A percentile compares a stretch with the other conserved stretches of the same genome.
Evolutionary conservation across 2,888 invertebrate genomes (phyloP).

Genomic region (Heteropelma amictum): DNA sequence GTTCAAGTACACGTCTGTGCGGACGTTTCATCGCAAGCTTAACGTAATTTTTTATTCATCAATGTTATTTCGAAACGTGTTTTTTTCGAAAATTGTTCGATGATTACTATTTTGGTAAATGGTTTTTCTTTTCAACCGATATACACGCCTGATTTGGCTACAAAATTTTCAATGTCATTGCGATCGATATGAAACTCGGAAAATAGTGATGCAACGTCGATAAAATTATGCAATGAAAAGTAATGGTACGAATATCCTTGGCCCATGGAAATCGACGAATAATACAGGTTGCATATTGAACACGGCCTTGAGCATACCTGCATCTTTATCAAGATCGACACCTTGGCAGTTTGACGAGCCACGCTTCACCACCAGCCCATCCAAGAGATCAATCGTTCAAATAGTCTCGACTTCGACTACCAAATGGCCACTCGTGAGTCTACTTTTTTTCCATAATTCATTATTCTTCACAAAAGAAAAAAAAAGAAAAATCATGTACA

Average conservation of each 20-base stretch:
- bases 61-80: too few relatives aligned
- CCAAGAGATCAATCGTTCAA: slow-evolving; percentile 63
- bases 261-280: slow-evolving; percentile 40
- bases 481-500: not conserved
- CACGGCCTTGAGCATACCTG: slow-evolving; percentile 69
- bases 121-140: too few relatives aligned
- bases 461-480: too few relatives aligned
- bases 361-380: slow-evolving; percentile 67
- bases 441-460: too few relatives aligned
- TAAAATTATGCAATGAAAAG: slow-evolving; percentile 16
- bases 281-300: slow-evolving; percentile 70
- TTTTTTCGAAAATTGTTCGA: too few relatives aligned
- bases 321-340: slow-evolving; percentile 56
- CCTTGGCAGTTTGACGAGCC: slow-evolving; percentile 57
- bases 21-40: too few relatives aligned
- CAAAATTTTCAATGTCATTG: too few relatives aligned
- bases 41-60: too few relatives aligned
- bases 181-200: too few relatives aligned
- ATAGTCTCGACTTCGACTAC: slow-evolving; percentile 61
- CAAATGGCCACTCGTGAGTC: slow-evolving; percentile 66
- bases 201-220: not conserved
- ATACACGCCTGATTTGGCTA: too few relatives aligned
- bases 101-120: too few relatives aligned
- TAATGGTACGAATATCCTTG: slow-evolving; percentile 48
- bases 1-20: too few relatives aligned